Conservation (phyloP, 2,113 vertebrate species). For the Erinaceus europaeus region DNA sequence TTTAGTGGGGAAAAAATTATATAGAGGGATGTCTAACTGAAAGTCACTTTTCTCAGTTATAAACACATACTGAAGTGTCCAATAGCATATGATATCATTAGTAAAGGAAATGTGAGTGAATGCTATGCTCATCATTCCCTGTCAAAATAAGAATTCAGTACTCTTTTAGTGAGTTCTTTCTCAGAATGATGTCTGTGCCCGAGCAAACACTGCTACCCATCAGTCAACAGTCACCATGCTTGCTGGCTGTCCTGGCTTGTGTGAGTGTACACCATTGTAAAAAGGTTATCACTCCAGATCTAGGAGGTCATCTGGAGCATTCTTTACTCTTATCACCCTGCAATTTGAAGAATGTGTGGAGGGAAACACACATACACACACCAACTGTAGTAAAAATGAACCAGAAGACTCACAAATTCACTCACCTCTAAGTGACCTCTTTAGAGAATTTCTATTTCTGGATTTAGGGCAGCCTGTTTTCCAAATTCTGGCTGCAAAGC, state of each 20-base stretch:
- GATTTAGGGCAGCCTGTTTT: conserved; percentile 22
- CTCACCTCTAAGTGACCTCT: not conserved
- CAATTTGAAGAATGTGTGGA: not conserved
- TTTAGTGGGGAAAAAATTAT: too few relatives aligned
- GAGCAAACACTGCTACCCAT: not conserved
- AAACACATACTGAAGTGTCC: not conserved
- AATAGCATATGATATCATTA: not conserved
- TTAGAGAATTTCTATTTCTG: conserved; percentile 12
- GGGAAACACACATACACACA: not conserved
- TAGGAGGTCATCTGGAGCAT: not conserved
- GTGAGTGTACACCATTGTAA: not conserved
- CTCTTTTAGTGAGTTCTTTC: not conserved
- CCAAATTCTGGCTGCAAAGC: not conserved
- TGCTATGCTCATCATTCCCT: not conserved
- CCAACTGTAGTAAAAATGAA: not conserved
- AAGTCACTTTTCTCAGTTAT: not conserved
- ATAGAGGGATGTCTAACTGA: too few relatives aligned
- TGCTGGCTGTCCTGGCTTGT: too few relatives aligned
- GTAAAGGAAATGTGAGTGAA: not conserved
- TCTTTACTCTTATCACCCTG: not conserved
- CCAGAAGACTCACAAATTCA: not conserved
- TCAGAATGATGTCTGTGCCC: not conserved
- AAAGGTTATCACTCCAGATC: not conserved
- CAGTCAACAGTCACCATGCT: not conserved
- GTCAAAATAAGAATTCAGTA: not conserved